Percentiles rank a stretch among this genome's conserved stretches.
phyloP scores from a whole-genome alignment of 2,888 invertebrate species.

The Lissonota sp. region DNA sequence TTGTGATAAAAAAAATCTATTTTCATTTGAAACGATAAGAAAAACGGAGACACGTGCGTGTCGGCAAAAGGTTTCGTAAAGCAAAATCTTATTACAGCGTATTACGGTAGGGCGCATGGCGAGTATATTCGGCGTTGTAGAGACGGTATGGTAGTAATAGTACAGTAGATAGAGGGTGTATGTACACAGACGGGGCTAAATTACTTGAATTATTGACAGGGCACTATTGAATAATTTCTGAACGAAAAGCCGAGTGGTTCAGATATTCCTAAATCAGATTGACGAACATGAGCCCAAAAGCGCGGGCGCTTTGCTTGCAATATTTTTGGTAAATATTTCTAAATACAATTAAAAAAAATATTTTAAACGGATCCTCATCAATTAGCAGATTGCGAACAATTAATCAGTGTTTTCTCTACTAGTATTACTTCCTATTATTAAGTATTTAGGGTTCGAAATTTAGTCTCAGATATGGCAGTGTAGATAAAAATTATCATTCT shows the following conservation, averaged over 20 bases:
- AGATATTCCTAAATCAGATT: constrained; percentile 4
- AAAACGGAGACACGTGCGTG: too few relatives aligned
- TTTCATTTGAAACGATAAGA: too few relatives aligned
- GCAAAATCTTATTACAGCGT: constrained; percentile 18
- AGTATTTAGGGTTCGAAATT: too few relatives aligned
- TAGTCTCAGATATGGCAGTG: too few relatives aligned
- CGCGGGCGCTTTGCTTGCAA: too few relatives aligned
- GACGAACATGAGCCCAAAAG: too few relatives aligned
- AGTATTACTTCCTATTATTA: too few relatives aligned
- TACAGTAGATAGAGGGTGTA: constrained; percentile 22
- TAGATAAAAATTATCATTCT: too few relatives aligned
- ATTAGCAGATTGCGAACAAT: too few relatives aligned
- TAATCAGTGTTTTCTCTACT: too few relatives aligned
- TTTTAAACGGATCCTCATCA: too few relatives aligned
- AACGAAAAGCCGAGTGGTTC: constrained; percentile 28
- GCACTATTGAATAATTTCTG: constrained; percentile 25
- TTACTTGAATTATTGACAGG: constrained; percentile 49
- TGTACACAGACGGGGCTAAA: constrained; percentile 17
- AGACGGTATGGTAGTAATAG: constrained; percentile 24
- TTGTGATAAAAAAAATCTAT: too few relatives aligned
- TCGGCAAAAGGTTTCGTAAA: neutral
- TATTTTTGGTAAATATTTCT: neutral
- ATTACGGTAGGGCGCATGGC: neutral
- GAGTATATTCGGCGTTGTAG: neutral
- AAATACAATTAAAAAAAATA: neutral